Conservation (phyloP, 2,113 vertebrate species). For the Prietella phreatophila region DNA sequence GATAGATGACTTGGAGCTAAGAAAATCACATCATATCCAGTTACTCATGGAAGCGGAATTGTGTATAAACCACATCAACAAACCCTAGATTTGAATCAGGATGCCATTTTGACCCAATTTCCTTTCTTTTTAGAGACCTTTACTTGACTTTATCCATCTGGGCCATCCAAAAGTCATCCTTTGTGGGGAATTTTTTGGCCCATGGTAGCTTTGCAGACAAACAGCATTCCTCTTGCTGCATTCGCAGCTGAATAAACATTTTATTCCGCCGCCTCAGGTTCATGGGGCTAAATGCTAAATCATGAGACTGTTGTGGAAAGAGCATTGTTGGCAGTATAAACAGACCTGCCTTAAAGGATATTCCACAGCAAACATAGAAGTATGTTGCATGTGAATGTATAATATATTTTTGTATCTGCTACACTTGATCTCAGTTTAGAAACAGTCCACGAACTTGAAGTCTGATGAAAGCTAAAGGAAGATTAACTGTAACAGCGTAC, state of each 20-base stretch:
- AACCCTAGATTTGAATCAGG: background rate
- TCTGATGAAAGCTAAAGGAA: background rate
- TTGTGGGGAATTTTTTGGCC: constrained; percentile 2
- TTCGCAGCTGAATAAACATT: constrained; percentile 38
- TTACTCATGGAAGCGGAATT: background rate
- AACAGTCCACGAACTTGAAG: background rate
- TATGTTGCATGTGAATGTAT: background rate
- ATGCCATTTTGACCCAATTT: background rate
- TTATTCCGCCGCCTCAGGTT: background rate
- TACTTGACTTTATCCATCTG: background rate
- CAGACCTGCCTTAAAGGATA: background rate
- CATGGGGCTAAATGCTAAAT: constrained; percentile 5
- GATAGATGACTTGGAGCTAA: background rate
- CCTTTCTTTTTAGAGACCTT: background rate
- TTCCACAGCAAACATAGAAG: background rate
- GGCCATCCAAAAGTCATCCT: background rate
- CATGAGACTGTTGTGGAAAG: background rate
- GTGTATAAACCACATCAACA: background rate
- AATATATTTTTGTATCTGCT: background rate
- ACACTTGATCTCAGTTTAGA: background rate
- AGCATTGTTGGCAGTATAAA: background rate
- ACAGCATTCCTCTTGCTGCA: constrained; percentile 1
- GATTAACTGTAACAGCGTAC: background rate
- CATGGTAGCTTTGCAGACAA: background rate
- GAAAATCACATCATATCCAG: background rate